Base-by-base conservation (phyloP, 1,140 invertebrate genomes). In the Meloidogyne floridensis region DNA sequence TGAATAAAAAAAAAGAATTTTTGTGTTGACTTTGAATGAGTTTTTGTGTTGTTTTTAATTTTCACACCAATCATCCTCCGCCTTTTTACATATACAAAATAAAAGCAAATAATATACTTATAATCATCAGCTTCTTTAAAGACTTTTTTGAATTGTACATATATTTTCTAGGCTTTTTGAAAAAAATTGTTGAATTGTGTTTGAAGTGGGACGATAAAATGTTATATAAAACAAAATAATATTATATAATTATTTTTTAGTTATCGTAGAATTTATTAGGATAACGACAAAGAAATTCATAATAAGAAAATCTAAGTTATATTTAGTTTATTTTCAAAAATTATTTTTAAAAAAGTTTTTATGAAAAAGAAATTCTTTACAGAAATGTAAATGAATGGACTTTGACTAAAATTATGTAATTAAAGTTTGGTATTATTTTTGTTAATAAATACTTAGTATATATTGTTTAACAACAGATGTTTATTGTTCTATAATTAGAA, bases 31-130 rank as follows among this genome's bases (percentile, higher is more conserved):
- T 65, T 15, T 65, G 59, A 65, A 65, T 65, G 59, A 65, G 59
- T 65, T 65, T 65, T 65, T 65, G 59, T 65, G 32, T 32, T 65
- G 59, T 65, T 65, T 65, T 65, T 65, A 65, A 65, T 65, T 65
- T 65, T 65, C 59, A 65, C 59, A 65, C 59, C 15, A n/a, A 65
- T 54, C 15, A 65, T 65, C 11, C 32, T 32, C 32, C 32, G 32
- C 32, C 32, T 15, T 59, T 15, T 54, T 11, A 13, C 13, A 59
- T 59, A 59, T 32, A 32, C 32, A 59, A 59, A 59, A 65, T 65
- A 65, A 65, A 65, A 65, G 56, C 59, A 65, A 65, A 47, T 47
- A 65, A 32, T 32, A 32, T 32, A 32, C 32, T 32, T 32, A 65
- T 65, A 65, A 65, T 65, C 2, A 65, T n/a, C 15, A 32, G 32